Evolutionary conservation across 2,888 invertebrate genomes (phyloP), one percentile per base, ranked within the genome.

Genomic region (Bombylius major): DNA sequence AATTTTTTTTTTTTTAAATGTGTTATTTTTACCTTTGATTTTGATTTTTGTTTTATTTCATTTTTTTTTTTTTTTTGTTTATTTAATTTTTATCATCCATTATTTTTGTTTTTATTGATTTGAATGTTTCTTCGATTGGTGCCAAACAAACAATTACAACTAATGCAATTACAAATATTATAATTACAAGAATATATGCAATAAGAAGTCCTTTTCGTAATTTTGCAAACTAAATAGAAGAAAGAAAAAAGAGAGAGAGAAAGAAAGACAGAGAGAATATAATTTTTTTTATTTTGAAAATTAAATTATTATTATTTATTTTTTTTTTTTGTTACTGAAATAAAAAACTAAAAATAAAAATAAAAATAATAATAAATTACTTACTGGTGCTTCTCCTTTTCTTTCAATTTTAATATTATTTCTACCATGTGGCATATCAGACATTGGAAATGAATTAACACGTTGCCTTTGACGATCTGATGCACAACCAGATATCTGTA

Each of bases 361-460:
- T n/a, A n/a, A n/a, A n/a, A n/a, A n/a, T n/a, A n/a, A n/a, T n/a
- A n/a, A n/a, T n/a, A n/a, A n/a, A n/a, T n/a, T 55, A 76, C 78
- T 78, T 76, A 90, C 90, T 66, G 90, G 87, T 47, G 89, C 86
- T 70, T 90, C 90, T 61, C 82, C 79, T 68, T 81, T 83, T 60
- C 84, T 77, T 69, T 89, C 88, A 60, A 82, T 77, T 65, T 81
- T 81, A 63, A 84, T 82, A 62, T 81, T 79, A 58, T 81, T 81
- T 3, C 81, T 70, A 60, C 77, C 75, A 49, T 80, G 80, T 13
- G 83, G 79, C 68, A 84, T 78, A 68, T 91, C 89, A 68, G 88
- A 88, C 89, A 91, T 87, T 36, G 89, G 89, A 77, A 90, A 89
- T 7, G 88, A 80, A 66, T 87, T 87, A 39, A 88, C 82, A 58